Evolutionary conservation across 2,797 vertebrate species (phyloP).

Genomic region (Hipposideros larvatus): DNA sequence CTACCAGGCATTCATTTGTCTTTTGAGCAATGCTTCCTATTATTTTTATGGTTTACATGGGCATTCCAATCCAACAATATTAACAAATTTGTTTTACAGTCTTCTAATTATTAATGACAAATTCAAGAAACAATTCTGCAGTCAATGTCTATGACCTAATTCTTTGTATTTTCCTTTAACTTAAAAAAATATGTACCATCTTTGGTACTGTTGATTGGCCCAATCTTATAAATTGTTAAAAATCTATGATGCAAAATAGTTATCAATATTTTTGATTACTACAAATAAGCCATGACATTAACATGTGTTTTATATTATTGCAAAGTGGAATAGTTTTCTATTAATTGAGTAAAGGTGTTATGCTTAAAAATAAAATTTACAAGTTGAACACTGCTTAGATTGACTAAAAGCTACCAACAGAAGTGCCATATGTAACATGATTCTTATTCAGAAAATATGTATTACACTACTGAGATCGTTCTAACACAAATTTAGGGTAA

Average conservation of each 20-base stretch:
- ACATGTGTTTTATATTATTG: not conserved
- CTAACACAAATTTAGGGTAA: not conserved
- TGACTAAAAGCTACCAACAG: not conserved
- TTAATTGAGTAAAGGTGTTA: not conserved
- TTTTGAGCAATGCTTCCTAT: not conserved
- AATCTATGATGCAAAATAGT: constrained; percentile 12
- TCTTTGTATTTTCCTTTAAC: constrained; percentile 11
- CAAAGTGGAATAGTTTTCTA: constrained; percentile 19
- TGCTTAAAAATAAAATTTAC: constrained; percentile 11
- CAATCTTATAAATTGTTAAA: constrained; percentile 4
- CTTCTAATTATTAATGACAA: not conserved
- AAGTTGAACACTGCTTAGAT: not conserved
- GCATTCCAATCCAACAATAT: constrained; percentile 1
- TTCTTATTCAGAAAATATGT: not conserved
- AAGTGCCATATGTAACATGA: not conserved
- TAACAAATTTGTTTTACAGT: not conserved
- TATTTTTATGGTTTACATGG: not conserved
- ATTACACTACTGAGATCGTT: not conserved
- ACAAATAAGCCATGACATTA: not conserved
- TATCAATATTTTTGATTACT: constrained; percentile 27
- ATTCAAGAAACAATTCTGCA: not conserved
- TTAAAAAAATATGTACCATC: not conserved
- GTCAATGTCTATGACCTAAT: not conserved
- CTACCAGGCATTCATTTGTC: not conserved
- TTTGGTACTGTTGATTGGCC: not conserved